Conservation (phyloP, 1,140 invertebrate genomes). For the Ostrea denselamellosa region DNA sequence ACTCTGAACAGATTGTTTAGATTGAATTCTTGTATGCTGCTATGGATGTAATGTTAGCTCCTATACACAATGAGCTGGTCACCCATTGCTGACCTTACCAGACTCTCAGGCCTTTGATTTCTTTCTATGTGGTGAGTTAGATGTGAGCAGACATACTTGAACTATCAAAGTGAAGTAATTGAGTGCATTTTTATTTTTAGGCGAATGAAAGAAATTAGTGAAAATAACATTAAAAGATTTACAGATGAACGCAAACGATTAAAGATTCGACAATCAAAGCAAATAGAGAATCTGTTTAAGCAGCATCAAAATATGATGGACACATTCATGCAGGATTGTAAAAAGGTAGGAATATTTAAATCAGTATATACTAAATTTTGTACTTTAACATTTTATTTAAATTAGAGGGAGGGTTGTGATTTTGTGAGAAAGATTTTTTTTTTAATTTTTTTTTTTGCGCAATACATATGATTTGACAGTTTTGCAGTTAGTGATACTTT, state of each 20-base stretch:
- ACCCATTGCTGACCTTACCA: no score
- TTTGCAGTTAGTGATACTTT: no score
- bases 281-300: slow-evolving; percentile 95
- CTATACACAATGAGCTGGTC: no score
- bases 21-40: no score
- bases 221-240: slow-evolving; percentile 99
- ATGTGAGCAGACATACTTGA: no score
- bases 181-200: slow-evolving; percentile 64
- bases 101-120: no score
- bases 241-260: slow-evolving; percentile 95
- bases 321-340: slow-evolving; percentile 92
- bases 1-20: no score
- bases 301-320: slow-evolving; percentile 95
- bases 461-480: no score
- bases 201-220: slow-evolving; percentile 93
- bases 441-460: no score
- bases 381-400: neutral
- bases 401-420: neutral
- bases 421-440: neutral
- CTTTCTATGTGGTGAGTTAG: no score
- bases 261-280: slow-evolving; percentile 94
- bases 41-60: no score
- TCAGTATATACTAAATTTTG: slow-evolving; percentile 55
- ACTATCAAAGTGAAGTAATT: no score
- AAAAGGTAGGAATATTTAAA: slow-evolving; percentile 84